Evolutionary conservation across 2,797 vertebrate genomes (phyloP), one percentile per base, ranked within the genome.

Genomic region (Caiman crocodilus): DNA sequence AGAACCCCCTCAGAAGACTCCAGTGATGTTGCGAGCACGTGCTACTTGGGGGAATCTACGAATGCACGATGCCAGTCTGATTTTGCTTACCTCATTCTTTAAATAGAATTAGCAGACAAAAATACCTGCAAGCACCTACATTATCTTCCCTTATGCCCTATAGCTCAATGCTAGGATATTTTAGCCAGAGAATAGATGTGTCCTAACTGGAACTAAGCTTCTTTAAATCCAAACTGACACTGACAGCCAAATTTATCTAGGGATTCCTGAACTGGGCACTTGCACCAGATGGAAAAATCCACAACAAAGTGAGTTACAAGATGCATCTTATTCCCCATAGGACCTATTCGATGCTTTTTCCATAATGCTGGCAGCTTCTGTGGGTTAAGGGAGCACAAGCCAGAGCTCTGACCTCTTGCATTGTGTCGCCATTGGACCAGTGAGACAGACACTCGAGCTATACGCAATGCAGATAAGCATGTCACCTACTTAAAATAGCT

Each of bases 391-490:
- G 35, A 50, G 14, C 23, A 73, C 42, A 50, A 50, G 3, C 42
- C 32, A 50, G 35, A 73, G 35, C 23, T 42, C 35, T 50, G 35
- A 73, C 25, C 69, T 42, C 23, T 23, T 25, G 42, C 35, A 73
- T 25, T 69, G 35, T 42, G 42, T 26, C 50, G 69, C 35, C 35
- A 26, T 11, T 73, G 14, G 69, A 73, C 35, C 35, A 26, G 13
- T 50, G 7, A 50, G n/a, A 7, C 65, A 84, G 25, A 4, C 3
- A 18, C 17, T 84, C 28, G 35, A 50, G 12, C 55, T 87, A 81
- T 69, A 81, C 0, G 0, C 28, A 76, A 59, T n/a, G 28, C 26
- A 50, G 18, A 61, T 16, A 30, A 65, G 28, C 4, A n/a, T 14
- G 35, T 23, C 42, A 23, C 35, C 69, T 50, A 50, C 6, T 58